Evolutionary conservation across 1,140 invertebrate genomes (phyloP).

Genomic region (Scylla paramamosain): DNA sequence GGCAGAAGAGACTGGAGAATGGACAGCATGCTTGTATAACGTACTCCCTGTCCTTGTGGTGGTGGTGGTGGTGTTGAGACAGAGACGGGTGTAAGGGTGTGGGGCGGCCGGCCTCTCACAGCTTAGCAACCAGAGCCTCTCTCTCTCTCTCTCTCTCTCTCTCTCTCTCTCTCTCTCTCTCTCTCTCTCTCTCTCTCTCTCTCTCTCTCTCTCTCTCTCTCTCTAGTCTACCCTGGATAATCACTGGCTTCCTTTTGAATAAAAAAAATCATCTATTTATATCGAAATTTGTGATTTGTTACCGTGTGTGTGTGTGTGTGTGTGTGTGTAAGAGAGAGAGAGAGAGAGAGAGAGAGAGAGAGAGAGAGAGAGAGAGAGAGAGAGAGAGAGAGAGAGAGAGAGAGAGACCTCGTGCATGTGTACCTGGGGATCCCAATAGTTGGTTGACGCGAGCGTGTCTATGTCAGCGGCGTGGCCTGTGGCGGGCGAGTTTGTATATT

Average conservation of each 20-base stretch:
- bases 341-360: no score
- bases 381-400: no score
- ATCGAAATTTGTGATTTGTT: not conserved
- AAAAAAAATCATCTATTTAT: not conserved
- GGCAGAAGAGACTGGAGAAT: not conserved
- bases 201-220: not conserved
- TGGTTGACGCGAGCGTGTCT: no score
- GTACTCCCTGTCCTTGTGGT: not conserved
- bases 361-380: no score
- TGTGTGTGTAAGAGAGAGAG: no score
- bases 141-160: not conserved
- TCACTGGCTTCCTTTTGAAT: not conserved
- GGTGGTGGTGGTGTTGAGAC: not conserved
- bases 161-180: slow-evolving; percentile 2
- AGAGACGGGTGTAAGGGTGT: not conserved
- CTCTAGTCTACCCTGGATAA: not conserved
- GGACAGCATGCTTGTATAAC: no score
- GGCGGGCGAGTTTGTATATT: no score
- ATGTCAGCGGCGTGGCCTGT: no score
- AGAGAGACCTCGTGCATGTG: no score
- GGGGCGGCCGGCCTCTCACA: not conserved
- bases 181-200: not conserved
- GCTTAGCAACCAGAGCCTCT: not conserved
- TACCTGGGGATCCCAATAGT: no score
- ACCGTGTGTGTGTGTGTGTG: not conserved